Evolutionary conservation across 2,113 vertebrate species (phyloP), one percentile per base, ranked within the genome.

Genomic region (Scartelaos histophorus): DNA sequence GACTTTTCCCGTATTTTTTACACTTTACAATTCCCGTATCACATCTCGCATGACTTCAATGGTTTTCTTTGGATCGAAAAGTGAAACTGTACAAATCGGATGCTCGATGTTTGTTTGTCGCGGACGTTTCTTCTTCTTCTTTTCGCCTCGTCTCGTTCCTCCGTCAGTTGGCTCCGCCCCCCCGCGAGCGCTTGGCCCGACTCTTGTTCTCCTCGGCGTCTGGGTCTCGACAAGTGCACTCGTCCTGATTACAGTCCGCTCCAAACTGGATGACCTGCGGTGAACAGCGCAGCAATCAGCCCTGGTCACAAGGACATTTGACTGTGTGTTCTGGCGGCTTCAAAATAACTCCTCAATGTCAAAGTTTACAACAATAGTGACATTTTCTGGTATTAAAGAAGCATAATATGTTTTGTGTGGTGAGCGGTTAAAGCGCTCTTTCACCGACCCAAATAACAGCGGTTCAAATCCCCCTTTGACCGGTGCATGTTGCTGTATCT

Each of bases 221-320:
- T 0, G 96, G 97, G 89, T 99, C 97, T 0, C 95, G 95, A 87
- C 97, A 99, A 1, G 95, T 95, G 89, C 97, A 99, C 70, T 98
- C 97, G 0, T 98, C 97, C 81, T 93, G 92, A 81, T 96, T 94
- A 60, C 97, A 99, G 88, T 97, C 96, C 0, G 94, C 95, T 77
- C 96, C 96, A 71, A 99, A 99, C 0, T 95, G 96, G 86, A 98
- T 95, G 79, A 99, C 97, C 96, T 99, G 83, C 21, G 56, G 76
- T 38, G 75, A 88, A 87, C 66, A 88, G 84, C 58, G 74, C 75
- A 71, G 53, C 69, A 29, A 70, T 83, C 17, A 83, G 15, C 0
- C 0, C 22, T 24, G 5, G 0, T 34, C 29, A 62, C 51, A 61
- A 15, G 5, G 61, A 21, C 61, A 75, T 34, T 46, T 43, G 71